A percentile compares a stretch with the other conserved stretches of the same genome.
These are phyloP conservation scores for Diplodus puntazzo DNA, from an alignment of 2,797 vertebrate genomes.

Conservation along the genomic window DNA sequence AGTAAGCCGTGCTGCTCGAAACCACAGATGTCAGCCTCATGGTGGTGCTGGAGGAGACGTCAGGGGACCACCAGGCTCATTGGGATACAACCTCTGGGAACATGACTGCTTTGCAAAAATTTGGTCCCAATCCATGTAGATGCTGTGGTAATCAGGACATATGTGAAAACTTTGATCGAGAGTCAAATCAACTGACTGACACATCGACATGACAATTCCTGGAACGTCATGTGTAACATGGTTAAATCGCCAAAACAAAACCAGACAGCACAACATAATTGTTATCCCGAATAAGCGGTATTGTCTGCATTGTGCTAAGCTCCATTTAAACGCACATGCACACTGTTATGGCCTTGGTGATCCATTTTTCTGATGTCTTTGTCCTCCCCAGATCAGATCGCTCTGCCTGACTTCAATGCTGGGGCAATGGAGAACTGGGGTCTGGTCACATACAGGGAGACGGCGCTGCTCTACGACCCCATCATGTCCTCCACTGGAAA, in stretches of 20 bases:
- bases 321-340: not conserved
- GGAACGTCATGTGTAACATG: not conserved
- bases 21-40: not conserved
- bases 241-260: not conserved
- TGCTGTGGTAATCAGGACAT: too few species aligned
- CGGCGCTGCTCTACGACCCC: constrained; percentile 84
- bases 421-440: constrained; percentile 99
- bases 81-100: not conserved
- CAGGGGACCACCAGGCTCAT: not conserved
- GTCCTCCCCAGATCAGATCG: constrained; percentile 89
- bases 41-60: not conserved
- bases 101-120: not conserved
- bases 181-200: not conserved
- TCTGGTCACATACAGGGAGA: constrained; percentile 93
- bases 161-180: too few species aligned
- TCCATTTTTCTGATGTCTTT: constrained; percentile 1
- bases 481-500: constrained; percentile 86
- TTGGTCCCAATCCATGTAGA: too few species aligned
- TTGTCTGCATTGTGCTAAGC: not conserved
- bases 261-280: not conserved
- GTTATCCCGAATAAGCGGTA: not conserved
- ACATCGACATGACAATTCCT: not conserved
- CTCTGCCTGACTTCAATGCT: constrained; percentile 91
- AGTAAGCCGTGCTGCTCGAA: too few species aligned
- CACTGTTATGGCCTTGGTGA: not conserved